Conservation (phyloP, 2,797 vertebrate species). For the Poecilia velifera region DNA sequence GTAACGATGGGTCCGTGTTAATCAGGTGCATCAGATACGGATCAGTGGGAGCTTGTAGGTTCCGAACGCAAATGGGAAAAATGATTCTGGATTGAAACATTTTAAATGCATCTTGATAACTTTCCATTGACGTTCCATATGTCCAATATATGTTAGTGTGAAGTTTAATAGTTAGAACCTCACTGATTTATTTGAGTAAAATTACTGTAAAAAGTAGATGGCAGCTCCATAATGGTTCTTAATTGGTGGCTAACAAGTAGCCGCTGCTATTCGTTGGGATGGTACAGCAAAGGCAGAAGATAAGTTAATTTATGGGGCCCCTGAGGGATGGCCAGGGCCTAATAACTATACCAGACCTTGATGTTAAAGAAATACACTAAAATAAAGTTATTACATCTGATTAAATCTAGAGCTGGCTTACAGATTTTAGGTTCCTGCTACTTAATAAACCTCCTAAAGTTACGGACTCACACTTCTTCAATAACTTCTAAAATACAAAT, state of each 20-base stretch:
- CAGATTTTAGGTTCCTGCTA: not conserved
- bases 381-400: not conserved
- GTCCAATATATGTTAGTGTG: not conserved
- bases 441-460: not conserved
- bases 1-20: too few relatives aligned
- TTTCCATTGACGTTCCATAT: not conserved
- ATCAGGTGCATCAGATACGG: too few relatives aligned
- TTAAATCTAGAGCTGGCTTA: not conserved
- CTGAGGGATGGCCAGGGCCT: not conserved
- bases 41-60: not conserved
- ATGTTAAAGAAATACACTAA: not conserved
- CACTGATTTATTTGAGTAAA: not conserved
- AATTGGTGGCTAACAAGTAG: not conserved
- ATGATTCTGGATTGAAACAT: not conserved
- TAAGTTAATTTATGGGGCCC: not conserved
- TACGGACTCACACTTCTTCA: not conserved
- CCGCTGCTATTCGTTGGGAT: not conserved
- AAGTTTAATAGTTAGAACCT: not conserved
- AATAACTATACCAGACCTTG: not conserved
- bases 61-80: not conserved
- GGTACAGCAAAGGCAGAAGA: not conserved
- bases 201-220: not conserved
- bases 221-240: not conserved
- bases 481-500: not conserved
- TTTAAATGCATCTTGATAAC: not conserved